Evolutionary conservation across 1,140 invertebrate genomes (phyloP).

Genomic region (Calliphora vicina): DNA sequence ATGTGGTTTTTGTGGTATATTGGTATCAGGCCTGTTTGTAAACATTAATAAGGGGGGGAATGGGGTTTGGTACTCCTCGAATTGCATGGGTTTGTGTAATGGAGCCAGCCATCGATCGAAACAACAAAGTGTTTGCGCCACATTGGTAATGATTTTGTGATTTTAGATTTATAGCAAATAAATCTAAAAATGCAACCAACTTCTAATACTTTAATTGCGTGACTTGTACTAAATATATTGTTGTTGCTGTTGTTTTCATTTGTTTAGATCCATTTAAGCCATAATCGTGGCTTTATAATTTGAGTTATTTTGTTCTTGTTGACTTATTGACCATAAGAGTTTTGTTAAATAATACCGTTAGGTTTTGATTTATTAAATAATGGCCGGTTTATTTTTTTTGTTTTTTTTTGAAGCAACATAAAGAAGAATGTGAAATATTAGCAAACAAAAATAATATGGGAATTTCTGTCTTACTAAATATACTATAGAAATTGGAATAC

Average conservation of each 20-base stretch:
- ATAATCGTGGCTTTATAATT: background rate
- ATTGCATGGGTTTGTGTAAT: background rate
- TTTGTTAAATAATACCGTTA: background rate
- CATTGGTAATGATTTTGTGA: slow-evolving; percentile 20
- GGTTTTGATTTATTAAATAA: background rate
- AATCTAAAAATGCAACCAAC: slow-evolving; percentile 21
- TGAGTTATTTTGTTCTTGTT: background rate
- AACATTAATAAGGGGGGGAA: too few species aligned
- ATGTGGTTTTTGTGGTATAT: background rate
- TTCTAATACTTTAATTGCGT: slow-evolving; percentile 31
- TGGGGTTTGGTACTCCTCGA: background rate
- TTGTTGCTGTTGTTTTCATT: background rate
- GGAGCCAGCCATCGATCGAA: background rate
- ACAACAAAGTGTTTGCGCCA: background rate
- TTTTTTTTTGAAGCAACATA: too few species aligned
- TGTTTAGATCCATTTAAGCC: background rate
- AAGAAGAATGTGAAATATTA: too few species aligned
- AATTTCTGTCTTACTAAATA: too few species aligned
- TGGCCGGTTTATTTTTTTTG: too few species aligned
- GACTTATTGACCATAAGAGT: background rate
- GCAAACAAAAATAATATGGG: too few species aligned
- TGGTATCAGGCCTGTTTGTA: background rate
- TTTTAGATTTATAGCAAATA: slow-evolving; percentile 29
- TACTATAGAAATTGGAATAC: too few species aligned
- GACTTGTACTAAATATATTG: slow-evolving; percentile 12